phyloP scores from a whole-genome alignment of 2,113 vertebrate species.

The Alethe diademata region DNA sequence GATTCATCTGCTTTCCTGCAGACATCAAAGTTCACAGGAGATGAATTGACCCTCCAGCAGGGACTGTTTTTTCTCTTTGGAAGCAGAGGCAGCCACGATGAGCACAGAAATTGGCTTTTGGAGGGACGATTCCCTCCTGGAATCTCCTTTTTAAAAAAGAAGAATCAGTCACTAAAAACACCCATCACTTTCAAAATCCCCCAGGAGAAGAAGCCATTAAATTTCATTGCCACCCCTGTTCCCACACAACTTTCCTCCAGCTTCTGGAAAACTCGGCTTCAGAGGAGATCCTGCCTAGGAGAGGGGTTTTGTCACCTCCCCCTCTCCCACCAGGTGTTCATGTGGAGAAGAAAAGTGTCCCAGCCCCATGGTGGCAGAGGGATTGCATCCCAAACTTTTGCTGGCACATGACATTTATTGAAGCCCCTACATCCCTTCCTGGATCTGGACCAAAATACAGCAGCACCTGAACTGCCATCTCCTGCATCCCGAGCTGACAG shows the following conservation, averaged over 20 bases:
- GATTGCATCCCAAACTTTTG: background rate
- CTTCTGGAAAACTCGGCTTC: background rate
- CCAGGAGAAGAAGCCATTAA: background rate
- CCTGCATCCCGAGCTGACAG: background rate
- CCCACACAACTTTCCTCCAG: background rate
- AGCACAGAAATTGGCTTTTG: background rate
- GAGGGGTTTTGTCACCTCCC: background rate
- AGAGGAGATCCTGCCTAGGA: background rate
- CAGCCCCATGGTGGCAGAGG: accelerated
- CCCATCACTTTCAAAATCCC: background rate
- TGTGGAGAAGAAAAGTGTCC: background rate
- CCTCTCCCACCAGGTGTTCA: background rate
- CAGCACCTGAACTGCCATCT: background rate
- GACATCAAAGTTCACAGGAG: slow-evolving; percentile 6
- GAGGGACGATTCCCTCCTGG: background rate
- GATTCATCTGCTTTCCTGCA: slow-evolving; percentile 2
- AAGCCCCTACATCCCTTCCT: background rate
- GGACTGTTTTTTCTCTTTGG: background rate
- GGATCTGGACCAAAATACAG: background rate
- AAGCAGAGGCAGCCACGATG: background rate
- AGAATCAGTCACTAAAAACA: background rate
- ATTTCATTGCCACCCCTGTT: background rate
- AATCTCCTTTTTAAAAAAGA: background rate
- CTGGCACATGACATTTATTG: background rate
- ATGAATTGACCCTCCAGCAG: background rate